phyloP scores from a whole-genome alignment of 2,797 vertebrate species.

The Sylvilagus floridanus region DNA sequence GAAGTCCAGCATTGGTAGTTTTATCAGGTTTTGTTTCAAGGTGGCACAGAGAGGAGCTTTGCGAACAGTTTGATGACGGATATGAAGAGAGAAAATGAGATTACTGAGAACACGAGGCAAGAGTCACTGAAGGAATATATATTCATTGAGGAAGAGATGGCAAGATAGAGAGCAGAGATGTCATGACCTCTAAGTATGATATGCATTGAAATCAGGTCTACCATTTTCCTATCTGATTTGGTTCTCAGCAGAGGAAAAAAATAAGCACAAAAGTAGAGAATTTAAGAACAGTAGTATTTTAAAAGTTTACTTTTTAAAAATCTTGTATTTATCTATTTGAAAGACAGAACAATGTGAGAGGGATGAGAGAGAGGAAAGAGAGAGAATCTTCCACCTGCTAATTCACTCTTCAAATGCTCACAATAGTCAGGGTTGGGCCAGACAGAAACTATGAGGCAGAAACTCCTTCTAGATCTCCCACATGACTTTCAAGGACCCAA shows the following conservation, averaged over 20 bases:
- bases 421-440: too few relatives aligned
- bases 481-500: too few relatives aligned
- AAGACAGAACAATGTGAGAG: too few relatives aligned
- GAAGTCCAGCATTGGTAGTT: neutral
- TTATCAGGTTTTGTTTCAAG: neutral
- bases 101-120: neutral
- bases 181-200: neutral
- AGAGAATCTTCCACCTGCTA: too few relatives aligned
- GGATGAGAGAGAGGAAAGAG: too few relatives aligned
- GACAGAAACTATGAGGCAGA: too few relatives aligned
- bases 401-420: too few relatives aligned
- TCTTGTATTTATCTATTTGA: too few relatives aligned
- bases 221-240: neutral
- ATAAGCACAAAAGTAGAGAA: neutral
- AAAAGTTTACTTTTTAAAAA: neutral
- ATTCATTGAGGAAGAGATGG: neutral
- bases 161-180: neutral
- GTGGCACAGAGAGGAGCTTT: neutral
- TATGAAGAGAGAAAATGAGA: neutral
- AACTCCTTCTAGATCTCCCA: too few relatives aligned
- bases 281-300: neutral
- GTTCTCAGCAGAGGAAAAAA: slow-evolving; percentile 3
- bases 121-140: neutral
- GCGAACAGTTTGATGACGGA: neutral
- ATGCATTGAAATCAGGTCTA: neutral